Base-by-base conservation (phyloP, 2,113 vertebrate species). In the Nannospalax galili region DNA sequence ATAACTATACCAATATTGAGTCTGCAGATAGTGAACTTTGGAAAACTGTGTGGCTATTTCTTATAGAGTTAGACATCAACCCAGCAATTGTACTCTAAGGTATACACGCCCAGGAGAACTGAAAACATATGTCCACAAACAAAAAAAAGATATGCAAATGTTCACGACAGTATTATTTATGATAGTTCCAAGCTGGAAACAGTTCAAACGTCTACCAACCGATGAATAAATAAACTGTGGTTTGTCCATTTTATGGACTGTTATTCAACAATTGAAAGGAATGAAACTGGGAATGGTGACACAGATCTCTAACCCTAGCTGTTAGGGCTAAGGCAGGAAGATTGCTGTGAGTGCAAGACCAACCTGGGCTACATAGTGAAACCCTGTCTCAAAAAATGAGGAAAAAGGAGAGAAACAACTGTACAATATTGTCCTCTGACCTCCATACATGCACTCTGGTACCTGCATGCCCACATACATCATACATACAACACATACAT, bases 221-320 rank as follows among this genome's bases (percentile, higher is more conserved):
- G 40, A 86, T 62, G 40, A 93, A 40, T 15, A 26, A n/a, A 48
- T 90, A 84, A 69, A 45, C 45, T 37, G 32, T 69, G 32, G 11
- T 42, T 84, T 85, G 48, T 75, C 30, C 28, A 42, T 26, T 62
- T 6, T 65, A 17, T 91, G 64, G 69, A 89, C 58, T 85, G 86
- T 82, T 92, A 92, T 81, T 92, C 56, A 58, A 40, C 74, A 72
- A n/a, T 65, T 73, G 73, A 93, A 92, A 95, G 52, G 45, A 94
- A 84, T 16, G 12, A 73, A 80, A 35, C 28, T 67, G 65, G n/a
- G 65, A 67, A 26, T 67, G 24, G 65, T 67, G 28, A 24, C 28
- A 32, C 65, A 32, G 24, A 30, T 8, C 65, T 32, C 9, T 67
- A 67, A 67, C 30, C 65, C 26, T 26, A 67, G 26, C 48, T 52